These are phyloP conservation scores for Vanacampus margaritifer DNA, from an alignment of 2,113 vertebrate species.

Conservation along the genomic window DNA sequence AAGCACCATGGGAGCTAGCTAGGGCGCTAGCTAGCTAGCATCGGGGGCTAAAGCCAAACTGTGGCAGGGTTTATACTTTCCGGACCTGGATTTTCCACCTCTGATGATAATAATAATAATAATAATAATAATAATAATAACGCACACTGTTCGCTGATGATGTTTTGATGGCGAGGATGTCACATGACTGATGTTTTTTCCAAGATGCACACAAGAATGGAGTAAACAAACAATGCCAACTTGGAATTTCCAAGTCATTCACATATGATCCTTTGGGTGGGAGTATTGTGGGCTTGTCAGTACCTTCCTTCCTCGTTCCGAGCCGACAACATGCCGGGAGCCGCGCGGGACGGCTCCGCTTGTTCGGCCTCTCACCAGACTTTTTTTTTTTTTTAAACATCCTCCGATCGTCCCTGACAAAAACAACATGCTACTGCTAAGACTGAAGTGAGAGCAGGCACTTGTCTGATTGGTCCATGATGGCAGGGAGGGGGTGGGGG, in stretches of 20 bases:
- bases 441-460: constrained; percentile 20
- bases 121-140: neutral
- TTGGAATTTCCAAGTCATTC: neutral
- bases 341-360: neutral
- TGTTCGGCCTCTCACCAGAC: too few relatives aligned
- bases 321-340: neutral
- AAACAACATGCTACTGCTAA: constrained; percentile 26
- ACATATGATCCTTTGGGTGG: neutral
- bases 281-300: neutral
- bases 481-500: constrained; percentile 3
- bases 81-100: too few relatives aligned
- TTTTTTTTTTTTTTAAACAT: neutral
- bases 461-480: constrained; percentile 19
- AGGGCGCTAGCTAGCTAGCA: too few relatives aligned
- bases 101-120: neutral
- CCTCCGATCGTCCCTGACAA: constrained; percentile 3
- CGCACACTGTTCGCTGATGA: neutral
- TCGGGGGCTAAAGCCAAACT: too few relatives aligned
- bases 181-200: neutral
- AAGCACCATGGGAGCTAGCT: too few relatives aligned
- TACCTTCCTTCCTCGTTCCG: neutral
- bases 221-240: neutral
- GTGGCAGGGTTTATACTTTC: too few relatives aligned
- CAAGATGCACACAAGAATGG: neutral
- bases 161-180: neutral